Evolutionary conservation across 2,113 vertebrate species (phyloP), one percentile per base, ranked within the genome.

Genomic region (Leptosomus discolor): DNA sequence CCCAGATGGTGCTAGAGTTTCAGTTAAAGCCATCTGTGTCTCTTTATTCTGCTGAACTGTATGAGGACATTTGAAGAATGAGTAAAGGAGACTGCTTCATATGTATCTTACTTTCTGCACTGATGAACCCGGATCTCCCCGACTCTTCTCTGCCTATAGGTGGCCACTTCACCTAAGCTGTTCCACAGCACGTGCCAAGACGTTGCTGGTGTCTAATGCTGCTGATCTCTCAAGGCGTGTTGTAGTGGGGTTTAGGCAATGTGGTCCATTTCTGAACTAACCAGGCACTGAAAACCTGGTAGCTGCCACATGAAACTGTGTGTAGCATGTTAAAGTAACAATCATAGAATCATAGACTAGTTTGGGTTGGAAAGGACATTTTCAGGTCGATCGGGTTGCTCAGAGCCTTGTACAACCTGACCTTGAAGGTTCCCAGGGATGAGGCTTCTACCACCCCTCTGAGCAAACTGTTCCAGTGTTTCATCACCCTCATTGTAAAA

Each of bases 1-100:
- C 89, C 69, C 51, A 30, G 89, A 63, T 95, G 84, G 89, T 89
- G 80, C 95, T 81, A 81, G 89, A 74, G 80, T 13, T 89, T 58
- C 68, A 37, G 23, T 50, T 84, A 46, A 63, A 41, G 56, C 50
- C 26, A 4, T 30, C 0, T 0, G 3, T 13, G 11, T 26, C 20
- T 88, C 45, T 29, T 37, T 48, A 7, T 65, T 56, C 65, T 32
- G 10, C 71, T 89, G 37, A 67, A 34, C 54, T 34, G 8, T 56
- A 8, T 9, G 27, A 74, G 58, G 45, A 23, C 22, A 23, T 36
- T 30, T 41, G 65, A 80, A 71, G 50, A 51, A 51, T 8, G 16
- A 86, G 71, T 30, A 60, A 58, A 73, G 48, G 36, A 65, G 39
- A 27, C 27, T 60, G 7, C 19, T 82, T 63, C 41, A 3, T 36